Conservation (phyloP, 2,113 vertebrate species). For the Brachypteracias leptosomus region DNA sequence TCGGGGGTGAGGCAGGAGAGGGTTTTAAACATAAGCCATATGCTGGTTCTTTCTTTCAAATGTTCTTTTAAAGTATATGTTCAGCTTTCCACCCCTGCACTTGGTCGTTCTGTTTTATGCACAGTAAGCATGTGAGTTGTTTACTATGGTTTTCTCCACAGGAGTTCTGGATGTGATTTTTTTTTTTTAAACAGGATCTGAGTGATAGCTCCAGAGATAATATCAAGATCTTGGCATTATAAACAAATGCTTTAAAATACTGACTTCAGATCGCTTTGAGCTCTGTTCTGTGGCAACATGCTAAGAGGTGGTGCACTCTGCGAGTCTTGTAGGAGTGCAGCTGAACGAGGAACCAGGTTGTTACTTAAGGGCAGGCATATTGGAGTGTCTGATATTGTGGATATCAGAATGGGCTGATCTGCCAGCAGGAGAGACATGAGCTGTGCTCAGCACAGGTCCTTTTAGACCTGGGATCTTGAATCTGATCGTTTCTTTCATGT, state of each 20-base stretch:
- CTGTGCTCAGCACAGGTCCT: fast-evolving
- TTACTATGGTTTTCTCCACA: not conserved
- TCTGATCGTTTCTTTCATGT: not conserved
- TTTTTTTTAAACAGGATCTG: not conserved
- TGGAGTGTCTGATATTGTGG: not conserved
- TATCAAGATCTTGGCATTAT: not conserved
- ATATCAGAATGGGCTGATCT: not conserved
- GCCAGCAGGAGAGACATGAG: not conserved
- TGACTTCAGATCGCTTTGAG: not conserved
- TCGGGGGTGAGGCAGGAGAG: not conserved
- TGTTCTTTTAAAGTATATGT: not conserved
- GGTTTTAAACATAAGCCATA: conserved; percentile 57
- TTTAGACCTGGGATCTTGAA: not conserved
- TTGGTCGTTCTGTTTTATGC: not conserved
- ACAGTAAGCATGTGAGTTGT: not conserved
- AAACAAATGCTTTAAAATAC: not conserved
- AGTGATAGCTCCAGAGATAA: not conserved
- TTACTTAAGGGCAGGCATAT: not conserved
- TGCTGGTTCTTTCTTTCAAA: conserved; percentile 8
- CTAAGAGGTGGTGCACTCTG: not conserved
- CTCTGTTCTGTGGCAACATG: not conserved
- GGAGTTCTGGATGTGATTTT: not conserved
- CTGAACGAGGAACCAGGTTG: not conserved
- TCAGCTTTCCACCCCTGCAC: not conserved
- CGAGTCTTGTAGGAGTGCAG: not conserved